These are phyloP conservation scores for Hydrozoanthus gracilis DNA, from an alignment of 92 coral and sea anemone genomes.

Conservation along the genomic window DNA sequence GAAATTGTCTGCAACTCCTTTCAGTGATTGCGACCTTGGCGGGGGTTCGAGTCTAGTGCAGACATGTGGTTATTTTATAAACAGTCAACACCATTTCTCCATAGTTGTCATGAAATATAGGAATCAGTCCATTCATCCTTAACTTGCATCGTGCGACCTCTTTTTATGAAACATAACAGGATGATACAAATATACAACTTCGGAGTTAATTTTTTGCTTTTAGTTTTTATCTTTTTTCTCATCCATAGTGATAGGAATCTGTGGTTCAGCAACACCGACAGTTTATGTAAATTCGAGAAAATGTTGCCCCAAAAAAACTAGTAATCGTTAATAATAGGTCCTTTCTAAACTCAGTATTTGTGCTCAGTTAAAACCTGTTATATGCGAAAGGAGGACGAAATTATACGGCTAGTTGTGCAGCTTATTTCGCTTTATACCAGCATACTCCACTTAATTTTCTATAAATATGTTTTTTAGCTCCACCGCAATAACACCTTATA, in stretches of 20 bases:
- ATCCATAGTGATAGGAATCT: conserved; percentile 11
- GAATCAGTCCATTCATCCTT: not conserved
- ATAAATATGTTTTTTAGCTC: too few species aligned
- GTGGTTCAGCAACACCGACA: conserved; percentile 22
- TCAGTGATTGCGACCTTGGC: not conserved
- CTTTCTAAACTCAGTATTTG: not conserved
- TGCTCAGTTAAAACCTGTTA: too few species aligned
- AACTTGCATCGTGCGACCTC: not conserved
- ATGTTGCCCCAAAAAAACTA: conserved; percentile 16
- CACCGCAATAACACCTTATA: too few species aligned
- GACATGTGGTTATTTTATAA: conserved; percentile 19
- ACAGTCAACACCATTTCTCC: not conserved
- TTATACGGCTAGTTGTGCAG: too few species aligned
- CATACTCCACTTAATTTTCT: too few species aligned
- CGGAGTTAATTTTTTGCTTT: not conserved
- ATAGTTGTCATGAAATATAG: not conserved
- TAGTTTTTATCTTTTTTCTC: not conserved
- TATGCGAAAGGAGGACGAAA: too few species aligned
- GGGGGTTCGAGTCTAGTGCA: conserved; percentile 7
- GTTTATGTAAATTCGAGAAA: conserved; percentile 21
- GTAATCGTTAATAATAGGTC: not conserved
- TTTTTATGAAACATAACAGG: conserved; percentile 10
- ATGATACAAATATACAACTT: not conserved
- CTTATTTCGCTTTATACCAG: too few species aligned
- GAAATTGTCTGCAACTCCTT: conserved; percentile 30